phyloP scores from a whole-genome alignment of 2,888 invertebrate species.

The Thysanoteuthis rhombus region DNA sequence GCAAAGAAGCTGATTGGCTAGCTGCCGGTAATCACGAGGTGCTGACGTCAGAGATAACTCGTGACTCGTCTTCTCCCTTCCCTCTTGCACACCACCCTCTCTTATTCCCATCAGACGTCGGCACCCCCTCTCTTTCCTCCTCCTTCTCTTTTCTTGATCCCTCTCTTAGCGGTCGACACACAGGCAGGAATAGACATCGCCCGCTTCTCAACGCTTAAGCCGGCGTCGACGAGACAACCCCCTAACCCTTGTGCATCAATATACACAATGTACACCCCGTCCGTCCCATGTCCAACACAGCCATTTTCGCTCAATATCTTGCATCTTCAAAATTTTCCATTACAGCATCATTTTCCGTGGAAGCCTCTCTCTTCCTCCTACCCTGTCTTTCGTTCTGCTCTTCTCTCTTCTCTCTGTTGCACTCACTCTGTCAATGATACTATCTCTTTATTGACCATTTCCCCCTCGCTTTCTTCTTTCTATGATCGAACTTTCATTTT shows the following conservation, averaged over 20 bases:
- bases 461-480: too few species aligned
- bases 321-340: not conserved
- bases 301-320: not conserved
- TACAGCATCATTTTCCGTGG: not conserved
- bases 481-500: too few species aligned
- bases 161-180: not conserved
- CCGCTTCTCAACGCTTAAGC: not conserved
- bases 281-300: not conserved
- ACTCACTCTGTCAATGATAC: too few species aligned
- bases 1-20: not conserved
- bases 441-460: too few species aligned
- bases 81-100: not conserved
- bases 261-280: not conserved
- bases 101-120: not conserved
- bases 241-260: not conserved
- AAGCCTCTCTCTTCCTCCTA: not conserved
- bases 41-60: not conserved
- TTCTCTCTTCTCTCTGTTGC: too few species aligned
- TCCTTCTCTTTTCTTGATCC: too few species aligned
- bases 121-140: too few species aligned
- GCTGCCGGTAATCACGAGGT: not conserved
- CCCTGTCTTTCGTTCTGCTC: too few species aligned
- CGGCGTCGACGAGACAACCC: not conserved
- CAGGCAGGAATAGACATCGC: not conserved
- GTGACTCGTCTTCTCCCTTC: not conserved